phyloP scores from a whole-genome alignment of 2,888 invertebrate species.

The Metellina segmentata region DNA sequence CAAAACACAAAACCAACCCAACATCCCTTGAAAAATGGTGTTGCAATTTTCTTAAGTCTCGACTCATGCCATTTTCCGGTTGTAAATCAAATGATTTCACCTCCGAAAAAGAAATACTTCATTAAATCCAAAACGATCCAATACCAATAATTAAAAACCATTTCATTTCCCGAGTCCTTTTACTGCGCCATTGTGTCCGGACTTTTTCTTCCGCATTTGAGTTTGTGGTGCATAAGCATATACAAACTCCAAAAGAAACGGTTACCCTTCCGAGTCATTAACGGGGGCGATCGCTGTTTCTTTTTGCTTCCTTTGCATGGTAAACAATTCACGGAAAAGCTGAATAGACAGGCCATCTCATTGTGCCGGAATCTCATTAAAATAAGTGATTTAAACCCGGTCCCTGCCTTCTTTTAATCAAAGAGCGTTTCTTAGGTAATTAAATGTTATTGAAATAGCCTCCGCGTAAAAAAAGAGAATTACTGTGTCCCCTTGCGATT shows the following conservation, averaged over 20 bases:
- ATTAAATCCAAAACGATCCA: neutral
- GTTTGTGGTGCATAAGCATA: too few species aligned
- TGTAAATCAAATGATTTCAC: neutral
- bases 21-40: too few species aligned
- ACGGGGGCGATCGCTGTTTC: neutral
- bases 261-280: neutral
- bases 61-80: neutral
- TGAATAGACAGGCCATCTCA: neutral
- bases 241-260: neutral
- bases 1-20: too few species aligned
- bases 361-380: conserved; percentile 28
- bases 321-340: neutral
- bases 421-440: conserved; percentile 21
- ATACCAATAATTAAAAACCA: neutral
- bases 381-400: conserved; percentile 21
- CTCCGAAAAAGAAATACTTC: neutral
- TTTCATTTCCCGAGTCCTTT: neutral
- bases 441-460: conserved; percentile 38
- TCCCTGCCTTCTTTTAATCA: conserved; percentile 27
- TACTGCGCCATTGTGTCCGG: neutral
- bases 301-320: conserved; percentile 2
- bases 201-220: neutral
- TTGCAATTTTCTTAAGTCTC: neutral
- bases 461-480: neutral
- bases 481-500: neutral